Percentiles rank a stretch among this genome's conserved stretches.
Conservation (phyloP, 2,113 vertebrate species). For the Ptychochromis oligacanthus region DNA sequence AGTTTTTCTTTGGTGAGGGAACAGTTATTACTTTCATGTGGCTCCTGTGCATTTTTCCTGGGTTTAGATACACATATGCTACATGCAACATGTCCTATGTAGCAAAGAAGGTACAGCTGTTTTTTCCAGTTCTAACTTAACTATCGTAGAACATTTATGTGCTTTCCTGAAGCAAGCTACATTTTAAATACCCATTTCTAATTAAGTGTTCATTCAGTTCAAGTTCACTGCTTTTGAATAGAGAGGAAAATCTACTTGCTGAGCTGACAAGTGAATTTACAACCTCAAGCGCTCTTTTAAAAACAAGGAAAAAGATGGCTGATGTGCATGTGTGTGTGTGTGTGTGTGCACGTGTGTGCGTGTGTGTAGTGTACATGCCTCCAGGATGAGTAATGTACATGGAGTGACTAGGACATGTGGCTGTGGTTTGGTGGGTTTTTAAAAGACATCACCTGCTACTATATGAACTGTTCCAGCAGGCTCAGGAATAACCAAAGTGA, state of each 20-base stretch:
- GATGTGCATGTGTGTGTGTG: not conserved
- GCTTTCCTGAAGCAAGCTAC: not conserved
- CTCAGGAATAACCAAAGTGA: conserved; percentile 69
- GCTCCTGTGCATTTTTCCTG: not conserved
- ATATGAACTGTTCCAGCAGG: conserved; percentile 60
- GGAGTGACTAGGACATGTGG: conserved; percentile 75
- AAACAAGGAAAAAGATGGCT: not conserved
- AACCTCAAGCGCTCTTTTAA: not conserved
- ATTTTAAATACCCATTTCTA: not conserved
- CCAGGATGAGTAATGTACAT: conserved; percentile 64
- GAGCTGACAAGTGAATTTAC: conserved; percentile 39
- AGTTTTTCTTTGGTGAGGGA: not conserved
- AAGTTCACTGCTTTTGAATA: not conserved
- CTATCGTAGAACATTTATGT: not conserved
- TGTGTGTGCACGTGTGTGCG: not conserved
- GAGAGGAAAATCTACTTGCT: not conserved
- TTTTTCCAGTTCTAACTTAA: not conserved
- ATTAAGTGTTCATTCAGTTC: not conserved
- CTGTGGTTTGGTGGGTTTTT: conserved; percentile 72
- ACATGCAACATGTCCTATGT: not conserved
- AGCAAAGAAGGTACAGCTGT: not conserved
- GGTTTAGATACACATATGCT: not conserved
- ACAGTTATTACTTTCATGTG: not conserved
- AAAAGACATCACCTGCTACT: conserved; percentile 77
- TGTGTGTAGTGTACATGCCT: conserved; percentile 43